A percentile compares a stretch with the other conserved stretches of the same genome.
phyloP scores from a whole-genome alignment of 2,113 vertebrate species.

The Bos indicus region DNA sequence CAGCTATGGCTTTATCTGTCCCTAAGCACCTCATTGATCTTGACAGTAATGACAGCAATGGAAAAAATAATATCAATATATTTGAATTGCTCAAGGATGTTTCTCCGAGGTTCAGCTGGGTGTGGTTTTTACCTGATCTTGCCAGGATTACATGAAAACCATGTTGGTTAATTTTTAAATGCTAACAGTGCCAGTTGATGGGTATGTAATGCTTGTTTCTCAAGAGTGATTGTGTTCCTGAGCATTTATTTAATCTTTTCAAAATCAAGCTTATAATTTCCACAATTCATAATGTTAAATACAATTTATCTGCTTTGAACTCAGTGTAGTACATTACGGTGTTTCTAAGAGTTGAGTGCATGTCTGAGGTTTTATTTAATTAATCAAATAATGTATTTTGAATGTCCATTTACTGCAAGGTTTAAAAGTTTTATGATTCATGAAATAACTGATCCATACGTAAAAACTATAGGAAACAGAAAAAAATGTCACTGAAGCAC shows the following conservation, averaged over 20 bases:
- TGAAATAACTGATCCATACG: neutral
- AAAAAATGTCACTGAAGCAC: neutral
- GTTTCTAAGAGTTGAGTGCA: neutral
- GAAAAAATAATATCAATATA: conserved; percentile 25
- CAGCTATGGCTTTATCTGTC: conserved; percentile 17
- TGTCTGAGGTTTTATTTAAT: neutral
- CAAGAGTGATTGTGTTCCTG: conserved; percentile 1
- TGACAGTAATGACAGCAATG: conserved; percentile 23
- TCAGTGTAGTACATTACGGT: neutral
- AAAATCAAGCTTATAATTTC: neutral
- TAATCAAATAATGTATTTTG: neutral
- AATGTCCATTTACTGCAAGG: neutral
- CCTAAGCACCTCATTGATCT: conserved; percentile 26
- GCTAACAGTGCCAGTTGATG: neutral
- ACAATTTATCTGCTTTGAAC: neutral
- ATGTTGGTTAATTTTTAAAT: conserved; percentile 31
- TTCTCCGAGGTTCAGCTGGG: neutral
- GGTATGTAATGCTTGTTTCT: neutral
- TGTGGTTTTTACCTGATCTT: conserved; percentile 2
- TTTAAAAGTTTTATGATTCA: conserved; percentile 23
- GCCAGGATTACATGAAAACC: neutral
- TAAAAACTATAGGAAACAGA: neutral
- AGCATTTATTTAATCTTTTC: neutral
- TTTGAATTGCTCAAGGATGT: neutral
- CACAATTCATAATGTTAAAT: neutral